Base-by-base conservation (phyloP, 2,113 vertebrate species). In the Siphamia tubifer region DNA sequence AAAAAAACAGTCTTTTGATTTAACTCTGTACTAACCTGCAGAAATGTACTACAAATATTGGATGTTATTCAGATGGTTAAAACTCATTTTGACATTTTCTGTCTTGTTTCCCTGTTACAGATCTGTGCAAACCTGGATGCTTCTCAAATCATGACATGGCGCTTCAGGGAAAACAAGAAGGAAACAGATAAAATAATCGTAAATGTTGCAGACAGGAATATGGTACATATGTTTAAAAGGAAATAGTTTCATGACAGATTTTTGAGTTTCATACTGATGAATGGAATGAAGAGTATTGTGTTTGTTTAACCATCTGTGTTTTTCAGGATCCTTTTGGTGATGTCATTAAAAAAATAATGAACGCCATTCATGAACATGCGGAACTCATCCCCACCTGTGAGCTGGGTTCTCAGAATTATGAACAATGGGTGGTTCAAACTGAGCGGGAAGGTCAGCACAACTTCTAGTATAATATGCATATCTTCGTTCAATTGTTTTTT, bases 241-340 rank as follows among this genome's bases (percentile, higher is more conserved):
- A 16, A 1, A n/a, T 17, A 2, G 0, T 12, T 3, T 21, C 3
- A 0, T 47, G 8, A 4, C 7, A 21, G 20, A 16, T 13, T 25
- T 39, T 27, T 39, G 17, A 20, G 2, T 31, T 21, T 28, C 25
- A 15, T 8, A 21, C 1, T 21, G 11, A 32, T 19, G 2, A 15
- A 8, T 15, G 5, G 1, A 15, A 13, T 9, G 28, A 28, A 19
- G 4, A 30, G 3, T 20, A 2, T 17, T 24, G 3, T 23, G 20
- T 54, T 39, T 48, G 20, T 28, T 2, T 21, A 45, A 48, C 8
- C 21, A 39, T 64, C 32, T 48, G 1, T 71, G 74, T 70, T 70
- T 74, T 83, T 84, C 87, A 96, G 98, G 95, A 98, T 91, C 96
- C 94, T 7, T 98, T 99, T 88, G 96, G 94, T 79, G 89, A 95